Conservation (phyloP, 23 tunicate genomes). For the Halocynthia roretzi region DNA sequence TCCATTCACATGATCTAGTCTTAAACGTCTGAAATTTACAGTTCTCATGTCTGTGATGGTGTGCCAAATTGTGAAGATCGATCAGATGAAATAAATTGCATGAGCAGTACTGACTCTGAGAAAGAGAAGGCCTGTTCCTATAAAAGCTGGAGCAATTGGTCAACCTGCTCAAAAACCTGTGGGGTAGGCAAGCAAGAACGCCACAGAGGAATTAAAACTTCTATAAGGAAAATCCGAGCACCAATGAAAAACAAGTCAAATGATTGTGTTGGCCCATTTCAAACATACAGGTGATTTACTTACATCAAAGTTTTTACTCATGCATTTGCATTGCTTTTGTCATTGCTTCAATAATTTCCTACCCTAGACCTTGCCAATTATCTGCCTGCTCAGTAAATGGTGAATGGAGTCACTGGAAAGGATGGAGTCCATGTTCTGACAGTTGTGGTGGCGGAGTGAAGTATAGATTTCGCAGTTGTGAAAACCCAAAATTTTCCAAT, state of each 20-base stretch:
- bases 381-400: slow-evolving; percentile 52
- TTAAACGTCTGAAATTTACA: neutral
- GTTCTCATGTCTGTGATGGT: slow-evolving; percentile 38
- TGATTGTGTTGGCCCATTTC: slow-evolving; percentile 37
- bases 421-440: slow-evolving; percentile 57
- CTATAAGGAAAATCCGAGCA: neutral
- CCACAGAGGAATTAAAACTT: slow-evolving; percentile 32
- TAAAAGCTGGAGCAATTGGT: slow-evolving; percentile 52
- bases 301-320: neutral
- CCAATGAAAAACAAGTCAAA: neutral
- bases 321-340: neutral
- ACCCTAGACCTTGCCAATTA: slow-evolving; percentile 42
- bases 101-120: neutral
- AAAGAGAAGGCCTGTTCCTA: slow-evolving; percentile 17
- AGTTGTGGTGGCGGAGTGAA: slow-evolving; percentile 74
- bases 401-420: slow-evolving; percentile 57
- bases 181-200: slow-evolving; percentile 47
- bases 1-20: too few relatives aligned
- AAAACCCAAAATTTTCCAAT: slow-evolving; percentile 44
- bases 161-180: slow-evolving; percentile 54
- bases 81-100: slow-evolving; percentile 26
- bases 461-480: slow-evolving; percentile 35
- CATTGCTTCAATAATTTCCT: neutral
- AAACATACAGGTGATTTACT: slow-evolving; percentile 30
- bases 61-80: slow-evolving; percentile 43